Percentiles rank a stretch among this genome's conserved stretches.
phyloP scores from a whole-genome alignment of 2,113 vertebrate species.

The Pseudorasbora parva region DNA sequence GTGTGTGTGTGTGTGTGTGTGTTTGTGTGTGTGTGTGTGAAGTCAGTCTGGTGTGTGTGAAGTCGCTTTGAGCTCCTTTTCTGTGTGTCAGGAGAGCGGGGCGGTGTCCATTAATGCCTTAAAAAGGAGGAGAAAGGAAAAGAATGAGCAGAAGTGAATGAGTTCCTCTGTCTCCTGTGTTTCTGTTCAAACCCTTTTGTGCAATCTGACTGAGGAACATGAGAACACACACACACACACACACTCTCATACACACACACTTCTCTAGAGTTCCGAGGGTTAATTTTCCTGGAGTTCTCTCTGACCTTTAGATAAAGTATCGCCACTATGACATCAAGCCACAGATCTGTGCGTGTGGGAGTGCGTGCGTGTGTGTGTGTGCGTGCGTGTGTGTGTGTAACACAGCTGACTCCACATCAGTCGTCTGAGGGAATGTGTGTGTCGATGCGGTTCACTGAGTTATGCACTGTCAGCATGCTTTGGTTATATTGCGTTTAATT shows the following conservation, averaged over 20 bases:
- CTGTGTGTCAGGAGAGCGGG: neutral
- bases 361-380: too few species aligned
- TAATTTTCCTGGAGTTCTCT: too few species aligned
- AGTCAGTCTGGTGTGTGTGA: neutral
- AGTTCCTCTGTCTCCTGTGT: neutral
- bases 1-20: too few species aligned
- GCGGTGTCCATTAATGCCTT: slow-evolving; percentile 63
- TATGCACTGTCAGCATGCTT: slow-evolving; percentile 82
- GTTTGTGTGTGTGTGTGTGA: too few species aligned
- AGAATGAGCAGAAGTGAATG: slow-evolving; percentile 26
- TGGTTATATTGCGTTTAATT: slow-evolving; percentile 65
- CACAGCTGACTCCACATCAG: neutral
- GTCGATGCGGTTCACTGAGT: slow-evolving; percentile 36
- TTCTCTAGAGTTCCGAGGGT: too few species aligned
- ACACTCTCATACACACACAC: too few species aligned
- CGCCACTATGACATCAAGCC: slow-evolving; percentile 13
- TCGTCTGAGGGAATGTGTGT: too few species aligned
- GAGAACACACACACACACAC: too few species aligned
- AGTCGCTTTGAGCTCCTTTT: neutral
- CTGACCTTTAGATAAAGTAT: neutral
- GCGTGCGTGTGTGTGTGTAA: neutral
- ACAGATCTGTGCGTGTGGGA: neutral
- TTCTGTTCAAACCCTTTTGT: neutral
- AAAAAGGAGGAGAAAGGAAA: slow-evolving; percentile 47
- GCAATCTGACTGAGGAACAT: neutral